Conservation (phyloP, 2,797 vertebrate genomes). For the Denticeps clupeoides region DNA sequence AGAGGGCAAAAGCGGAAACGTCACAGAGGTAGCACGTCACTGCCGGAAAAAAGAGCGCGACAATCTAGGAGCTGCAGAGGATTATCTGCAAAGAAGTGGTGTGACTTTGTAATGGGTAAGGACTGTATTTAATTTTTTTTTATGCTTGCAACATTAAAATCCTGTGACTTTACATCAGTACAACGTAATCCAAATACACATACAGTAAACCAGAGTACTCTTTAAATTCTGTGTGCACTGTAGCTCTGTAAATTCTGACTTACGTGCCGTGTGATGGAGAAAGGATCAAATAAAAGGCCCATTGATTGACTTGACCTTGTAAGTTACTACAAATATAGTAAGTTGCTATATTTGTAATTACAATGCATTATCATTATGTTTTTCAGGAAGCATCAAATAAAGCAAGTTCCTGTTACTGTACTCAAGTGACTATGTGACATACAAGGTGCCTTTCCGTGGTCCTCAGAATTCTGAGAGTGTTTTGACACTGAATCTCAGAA, state of each 20-base stretch:
- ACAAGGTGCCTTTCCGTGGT: conserved; percentile 35
- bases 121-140: conserved; percentile 13
- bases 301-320: too few relatives aligned
- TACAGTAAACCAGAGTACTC: too few relatives aligned
- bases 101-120: conserved; percentile 88
- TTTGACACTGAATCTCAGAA: conserved; percentile 44
- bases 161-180: background rate
- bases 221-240: too few relatives aligned
- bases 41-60: conserved; percentile 57
- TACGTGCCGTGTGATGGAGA: too few relatives aligned
- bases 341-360: background rate
- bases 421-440: conserved; percentile 11
- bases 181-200: background rate
- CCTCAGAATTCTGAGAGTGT: conserved; percentile 10
- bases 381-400: conserved; percentile 34
- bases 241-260: too few relatives aligned
- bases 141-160: background rate
- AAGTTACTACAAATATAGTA: background rate
- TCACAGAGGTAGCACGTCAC: conserved; percentile 26
- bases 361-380: conserved; percentile 5
- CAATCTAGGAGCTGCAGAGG: conserved; percentile 61
- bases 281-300: too few relatives aligned
- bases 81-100: conserved; percentile 56
- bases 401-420: conserved; percentile 5
- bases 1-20: conserved; percentile 41